Base-by-base conservation (phyloP, 2,888 invertebrate genomes). In the Boloria euphrosyne region DNA sequence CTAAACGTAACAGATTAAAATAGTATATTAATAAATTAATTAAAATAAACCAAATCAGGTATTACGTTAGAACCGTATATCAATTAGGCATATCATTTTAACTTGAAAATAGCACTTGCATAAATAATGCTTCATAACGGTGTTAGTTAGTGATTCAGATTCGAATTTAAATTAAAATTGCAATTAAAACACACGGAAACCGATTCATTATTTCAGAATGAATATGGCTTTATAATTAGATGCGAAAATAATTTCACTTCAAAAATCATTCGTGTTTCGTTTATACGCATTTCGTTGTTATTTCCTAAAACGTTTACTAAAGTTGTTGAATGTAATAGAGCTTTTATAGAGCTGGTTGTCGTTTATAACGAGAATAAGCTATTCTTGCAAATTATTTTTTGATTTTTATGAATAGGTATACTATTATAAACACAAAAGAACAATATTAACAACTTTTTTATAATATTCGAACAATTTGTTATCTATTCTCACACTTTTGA, bases 91-190 rank as follows among this genome's bases (percentile, higher is more conserved):
- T 78, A 82, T 84, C 79, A 85, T 83, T 81, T 83, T 79, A 73
- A 78, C 75, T 77, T 76, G 80, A 80, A 83, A 82, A 85, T 80
- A 78, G 78, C 79, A 82, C 79, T 80, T 86, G 85, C 84, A 86
- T 86, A 86, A 86, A 86, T 86, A 84, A 84, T 73, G 66, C 74
- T 79, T 76, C 80, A 84, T 82, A 81, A 79, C 79, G 73, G 73
- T 55, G 70, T 76, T 83, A 78, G 83, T 86, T 82, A 84, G 82
- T 78, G 77, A 87, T 86, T 85, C 85, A 86, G 77, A 75, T 79
- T 83, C 83, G 81, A 80, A 84, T 86, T 86, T 84, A 83, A 83
- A 85, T 81, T 83, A 81, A 82, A 86, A 85, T 84, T 81, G 82
- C 73, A 73, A 75, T 76, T 74, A 75, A 77, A 78, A 78, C 75